Evolutionary conservation across 2,888 invertebrate species (phyloP).

Genomic region (Mythimna impura): DNA sequence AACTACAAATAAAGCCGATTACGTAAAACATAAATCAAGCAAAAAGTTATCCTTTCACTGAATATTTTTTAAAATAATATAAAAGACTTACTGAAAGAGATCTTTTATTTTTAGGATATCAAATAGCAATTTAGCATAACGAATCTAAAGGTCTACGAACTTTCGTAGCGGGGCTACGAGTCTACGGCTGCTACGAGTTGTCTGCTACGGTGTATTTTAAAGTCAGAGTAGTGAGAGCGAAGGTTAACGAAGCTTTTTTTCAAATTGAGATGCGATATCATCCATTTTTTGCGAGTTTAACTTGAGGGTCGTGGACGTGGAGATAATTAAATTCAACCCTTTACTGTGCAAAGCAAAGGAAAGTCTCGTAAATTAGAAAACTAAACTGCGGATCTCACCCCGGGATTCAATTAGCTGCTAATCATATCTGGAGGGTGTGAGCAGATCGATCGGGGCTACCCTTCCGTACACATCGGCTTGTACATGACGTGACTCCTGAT

Average conservation of each 20-base stretch:
- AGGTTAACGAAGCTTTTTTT: conserved; percentile 71
- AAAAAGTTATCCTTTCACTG: conserved; percentile 46
- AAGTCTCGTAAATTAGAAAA: conserved; percentile 90
- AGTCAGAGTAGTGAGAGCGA: conserved; percentile 69
- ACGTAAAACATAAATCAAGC: conserved; percentile 50
- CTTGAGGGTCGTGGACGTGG: conserved; percentile 77
- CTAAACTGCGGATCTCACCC: conserved; percentile 90
- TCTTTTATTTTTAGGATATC: conserved; percentile 68
- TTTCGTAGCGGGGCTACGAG: conserved; percentile 61
- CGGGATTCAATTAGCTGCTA: conserved; percentile 90
- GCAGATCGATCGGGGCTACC: conserved; percentile 84
- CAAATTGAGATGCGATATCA: conserved; percentile 79
- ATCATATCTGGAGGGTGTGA: conserved; percentile 90
- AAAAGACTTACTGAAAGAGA: conserved; percentile 49
- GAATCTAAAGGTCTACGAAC: conserved; percentile 70
- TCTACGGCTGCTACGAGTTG: conserved; percentile 66
- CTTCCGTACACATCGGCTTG: conserved; percentile 76
- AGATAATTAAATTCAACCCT: conserved; percentile 90
- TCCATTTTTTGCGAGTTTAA: conserved; percentile 79
- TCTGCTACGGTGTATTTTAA: conserved; percentile 63
- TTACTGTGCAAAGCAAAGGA: conserved; percentile 84
- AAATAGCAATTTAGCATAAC: conserved; percentile 74
- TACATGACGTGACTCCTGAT: conserved; percentile 60
- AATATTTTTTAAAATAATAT: conserved; percentile 48
- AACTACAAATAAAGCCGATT: conserved; percentile 41